Conservation (phyloP, 1,140 invertebrate genomes). For the Cydia splendana region DNA sequence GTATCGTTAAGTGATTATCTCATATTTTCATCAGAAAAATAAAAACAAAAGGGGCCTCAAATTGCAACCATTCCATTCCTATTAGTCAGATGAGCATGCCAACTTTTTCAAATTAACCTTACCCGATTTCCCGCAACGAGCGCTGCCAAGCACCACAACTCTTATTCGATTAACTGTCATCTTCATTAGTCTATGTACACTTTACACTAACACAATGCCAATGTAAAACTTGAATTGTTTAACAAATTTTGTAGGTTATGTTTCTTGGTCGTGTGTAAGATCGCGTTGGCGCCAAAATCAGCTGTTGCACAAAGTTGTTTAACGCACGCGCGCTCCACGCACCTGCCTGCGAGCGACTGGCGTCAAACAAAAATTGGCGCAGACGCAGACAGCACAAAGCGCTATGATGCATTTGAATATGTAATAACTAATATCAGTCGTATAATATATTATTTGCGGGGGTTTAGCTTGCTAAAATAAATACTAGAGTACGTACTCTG, state of each 20-base stretch:
- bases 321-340: constrained; percentile 71
- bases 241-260: constrained; percentile 3
- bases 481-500: background rate
- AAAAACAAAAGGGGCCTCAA: constrained; percentile 6
- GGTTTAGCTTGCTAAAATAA: background rate
- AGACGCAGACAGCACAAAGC: constrained; percentile 45
- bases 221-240: constrained; percentile 28
- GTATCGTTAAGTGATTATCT: background rate
- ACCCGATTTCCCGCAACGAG: constrained; percentile 85
- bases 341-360: constrained; percentile 75
- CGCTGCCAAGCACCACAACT: constrained; percentile 85
- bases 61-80: constrained; percentile 35
- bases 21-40: background rate
- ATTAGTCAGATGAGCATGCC: constrained; percentile 40
- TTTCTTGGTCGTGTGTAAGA: constrained; percentile 33
- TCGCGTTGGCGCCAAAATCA: constrained; percentile 61
- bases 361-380: constrained; percentile 67
- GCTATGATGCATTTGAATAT: constrained; percentile 27
- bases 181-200: constrained; percentile 69
- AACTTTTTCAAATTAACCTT: constrained; percentile 49
- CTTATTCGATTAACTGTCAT: constrained; percentile 84
- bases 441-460: background rate
- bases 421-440: constrained; percentile 24
- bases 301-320: constrained; percentile 57
- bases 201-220: constrained; percentile 45